Conservation (phyloP, 2,113 vertebrate genomes). For the Tragelaphus imberbis region DNA sequence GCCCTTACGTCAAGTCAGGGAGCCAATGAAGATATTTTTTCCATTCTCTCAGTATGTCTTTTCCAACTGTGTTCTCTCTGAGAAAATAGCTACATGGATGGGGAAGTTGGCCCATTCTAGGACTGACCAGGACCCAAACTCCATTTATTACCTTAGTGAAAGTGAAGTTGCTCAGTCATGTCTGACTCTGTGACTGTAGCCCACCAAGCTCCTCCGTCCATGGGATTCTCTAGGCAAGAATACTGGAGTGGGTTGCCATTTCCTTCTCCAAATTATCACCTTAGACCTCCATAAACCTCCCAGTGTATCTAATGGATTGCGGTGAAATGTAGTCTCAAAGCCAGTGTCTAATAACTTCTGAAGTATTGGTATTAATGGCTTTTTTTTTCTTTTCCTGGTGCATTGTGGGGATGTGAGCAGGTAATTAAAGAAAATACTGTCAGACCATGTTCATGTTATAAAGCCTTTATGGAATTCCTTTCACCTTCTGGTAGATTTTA, state of each 20-base stretch:
- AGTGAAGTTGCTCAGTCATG: no score
- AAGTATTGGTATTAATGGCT: neutral
- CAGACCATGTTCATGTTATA: neutral
- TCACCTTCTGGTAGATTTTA: slow-evolving; percentile 61
- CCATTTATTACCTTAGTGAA: neutral
- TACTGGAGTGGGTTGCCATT: no score
- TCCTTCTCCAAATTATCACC: neutral
- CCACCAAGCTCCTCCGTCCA: no score
- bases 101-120: neutral
- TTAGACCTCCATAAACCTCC: neutral
- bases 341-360: neutral
- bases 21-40: neutral
- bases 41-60: neutral
- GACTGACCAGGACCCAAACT: neutral
- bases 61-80: neutral
- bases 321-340: neutral
- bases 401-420: neutral
- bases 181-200: no score
- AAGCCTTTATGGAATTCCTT: slow-evolving; percentile 53
- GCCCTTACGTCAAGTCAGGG: neutral
- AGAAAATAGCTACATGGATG: neutral
- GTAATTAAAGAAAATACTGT: neutral
- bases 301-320: neutral
- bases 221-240: no score
- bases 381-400: neutral